Percentiles rank a stretch among this genome's conserved stretches.
These are phyloP conservation scores for Cistogaster globosa DNA, from an alignment of 2,888 invertebrate species.

Conservation along the genomic window DNA sequence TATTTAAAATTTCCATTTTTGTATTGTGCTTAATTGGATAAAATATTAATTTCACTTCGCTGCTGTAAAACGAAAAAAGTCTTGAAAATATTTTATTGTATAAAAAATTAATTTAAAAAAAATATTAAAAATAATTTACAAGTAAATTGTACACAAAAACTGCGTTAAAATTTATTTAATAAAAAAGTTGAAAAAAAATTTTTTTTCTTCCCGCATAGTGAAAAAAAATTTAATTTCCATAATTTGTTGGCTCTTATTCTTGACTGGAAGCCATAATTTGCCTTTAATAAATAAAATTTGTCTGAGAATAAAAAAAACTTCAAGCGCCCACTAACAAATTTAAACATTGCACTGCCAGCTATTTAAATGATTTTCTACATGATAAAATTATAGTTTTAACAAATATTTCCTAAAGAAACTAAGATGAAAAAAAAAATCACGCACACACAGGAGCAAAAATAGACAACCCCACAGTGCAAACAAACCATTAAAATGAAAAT, in stretches of 20 bases:
- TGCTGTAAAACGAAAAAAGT: too few relatives aligned
- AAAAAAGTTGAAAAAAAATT: too few relatives aligned
- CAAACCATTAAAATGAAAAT: slow-evolving; percentile 45
- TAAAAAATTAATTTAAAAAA: too few relatives aligned
- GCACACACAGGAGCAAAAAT: slow-evolving; percentile 52
- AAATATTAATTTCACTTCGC: too few relatives aligned
- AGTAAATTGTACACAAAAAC: too few relatives aligned
- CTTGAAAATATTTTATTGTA: too few relatives aligned
- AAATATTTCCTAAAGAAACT: slow-evolving; percentile 4
- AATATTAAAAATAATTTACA: too few relatives aligned
- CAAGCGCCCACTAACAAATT: slow-evolving; percentile 45
- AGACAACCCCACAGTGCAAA: slow-evolving; percentile 55
- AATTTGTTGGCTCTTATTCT: not conserved
- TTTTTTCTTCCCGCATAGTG: too few relatives aligned
- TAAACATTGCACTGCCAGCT: slow-evolving; percentile 25
- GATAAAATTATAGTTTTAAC: slow-evolving; percentile 54
- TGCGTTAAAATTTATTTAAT: too few relatives aligned
- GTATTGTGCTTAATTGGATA: too few relatives aligned
- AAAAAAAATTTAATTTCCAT: too few relatives aligned
- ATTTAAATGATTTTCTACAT: slow-evolving; percentile 58
- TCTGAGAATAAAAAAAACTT: slow-evolving; percentile 30
- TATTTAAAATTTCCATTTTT: too few relatives aligned
- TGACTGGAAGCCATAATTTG: slow-evolving; percentile 12
- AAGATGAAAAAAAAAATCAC: not conserved
- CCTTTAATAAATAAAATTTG: not conserved